Percentiles rank a stretch among this genome's conserved stretches.
These are phyloP conservation scores for Macquaria ambigua DNA, from an alignment of 2,113 vertebrate species.

Conservation along the genomic window DNA sequence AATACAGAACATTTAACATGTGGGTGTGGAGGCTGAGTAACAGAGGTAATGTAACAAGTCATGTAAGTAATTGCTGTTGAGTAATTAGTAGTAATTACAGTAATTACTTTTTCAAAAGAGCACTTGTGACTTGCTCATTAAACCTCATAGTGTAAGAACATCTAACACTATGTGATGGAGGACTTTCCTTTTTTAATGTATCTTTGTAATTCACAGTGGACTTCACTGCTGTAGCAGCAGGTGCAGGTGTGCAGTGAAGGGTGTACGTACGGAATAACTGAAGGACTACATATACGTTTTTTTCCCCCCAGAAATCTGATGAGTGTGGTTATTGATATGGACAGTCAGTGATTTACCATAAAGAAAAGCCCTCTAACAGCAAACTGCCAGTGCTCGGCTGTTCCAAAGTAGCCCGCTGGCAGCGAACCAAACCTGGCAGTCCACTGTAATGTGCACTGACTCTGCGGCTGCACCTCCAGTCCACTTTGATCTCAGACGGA, in stretches of 20 bases:
- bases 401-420: constrained; percentile 61
- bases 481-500: constrained; percentile 55
- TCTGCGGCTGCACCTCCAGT: constrained; percentile 35
- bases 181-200: neutral
- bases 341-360: constrained; percentile 48
- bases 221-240: neutral
- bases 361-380: constrained; percentile 33
- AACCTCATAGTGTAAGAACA: neutral
- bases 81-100: too few relatives aligned
- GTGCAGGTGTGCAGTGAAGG: neutral
- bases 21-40: neutral
- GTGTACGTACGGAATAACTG: neutral
- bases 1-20: neutral
- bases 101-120: too few relatives aligned
- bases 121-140: neutral
- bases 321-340: constrained; percentile 36
- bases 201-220: neutral
- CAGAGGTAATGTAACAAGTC: too few relatives aligned
- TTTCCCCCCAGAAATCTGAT: constrained; percentile 26
- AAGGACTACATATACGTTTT: neutral
- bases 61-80: too few relatives aligned
- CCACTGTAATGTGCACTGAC: constrained; percentile 49
- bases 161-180: neutral
- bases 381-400: constrained; percentile 36
- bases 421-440: constrained; percentile 24